These are phyloP conservation scores for Loriculus beryllinus DNA, from an alignment of 2,797 vertebrate species.

Conservation along the genomic window DNA sequence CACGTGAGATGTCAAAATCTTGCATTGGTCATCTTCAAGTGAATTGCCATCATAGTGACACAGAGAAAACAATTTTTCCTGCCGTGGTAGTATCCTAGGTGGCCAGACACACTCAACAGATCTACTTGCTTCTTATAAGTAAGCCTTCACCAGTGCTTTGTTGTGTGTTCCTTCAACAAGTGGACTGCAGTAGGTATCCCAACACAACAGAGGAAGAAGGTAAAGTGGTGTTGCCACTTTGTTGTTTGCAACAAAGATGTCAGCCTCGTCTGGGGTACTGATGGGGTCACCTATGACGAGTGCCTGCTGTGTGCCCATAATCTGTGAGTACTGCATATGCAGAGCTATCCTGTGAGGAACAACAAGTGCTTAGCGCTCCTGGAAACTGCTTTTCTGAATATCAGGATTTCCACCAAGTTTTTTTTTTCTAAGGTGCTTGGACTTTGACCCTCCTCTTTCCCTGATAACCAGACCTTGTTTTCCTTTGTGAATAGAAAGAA, in stretches of 20 bases:
- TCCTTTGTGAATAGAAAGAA: neutral
- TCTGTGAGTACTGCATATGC: neutral
- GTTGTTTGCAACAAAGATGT: neutral
- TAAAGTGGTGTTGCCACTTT: neutral
- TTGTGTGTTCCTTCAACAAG: neutral
- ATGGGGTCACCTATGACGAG: constrained; percentile 2
- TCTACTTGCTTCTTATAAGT: neutral
- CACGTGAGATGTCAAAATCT: neutral
- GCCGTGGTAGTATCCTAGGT: neutral
- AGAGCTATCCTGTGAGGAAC: neutral
- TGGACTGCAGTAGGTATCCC: constrained; percentile 42
- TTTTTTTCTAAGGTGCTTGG: neutral
- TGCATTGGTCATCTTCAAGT: neutral
- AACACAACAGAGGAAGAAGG: constrained; percentile 22
- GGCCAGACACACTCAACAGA: neutral
- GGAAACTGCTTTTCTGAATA: neutral
- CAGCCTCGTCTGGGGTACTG: neutral
- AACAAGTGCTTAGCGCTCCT: rapidly evolving
- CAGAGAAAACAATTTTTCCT: neutral
- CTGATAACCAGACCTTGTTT: neutral
- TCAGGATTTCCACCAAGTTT: neutral
- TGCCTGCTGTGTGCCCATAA: constrained; percentile 19
- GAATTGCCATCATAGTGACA: neutral
- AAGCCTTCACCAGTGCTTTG: neutral
- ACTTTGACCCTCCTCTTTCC: neutral